These are phyloP conservation scores for Tenthredo amoena DNA, from an alignment of 2,888 invertebrate genomes.

Conservation along the genomic window DNA sequence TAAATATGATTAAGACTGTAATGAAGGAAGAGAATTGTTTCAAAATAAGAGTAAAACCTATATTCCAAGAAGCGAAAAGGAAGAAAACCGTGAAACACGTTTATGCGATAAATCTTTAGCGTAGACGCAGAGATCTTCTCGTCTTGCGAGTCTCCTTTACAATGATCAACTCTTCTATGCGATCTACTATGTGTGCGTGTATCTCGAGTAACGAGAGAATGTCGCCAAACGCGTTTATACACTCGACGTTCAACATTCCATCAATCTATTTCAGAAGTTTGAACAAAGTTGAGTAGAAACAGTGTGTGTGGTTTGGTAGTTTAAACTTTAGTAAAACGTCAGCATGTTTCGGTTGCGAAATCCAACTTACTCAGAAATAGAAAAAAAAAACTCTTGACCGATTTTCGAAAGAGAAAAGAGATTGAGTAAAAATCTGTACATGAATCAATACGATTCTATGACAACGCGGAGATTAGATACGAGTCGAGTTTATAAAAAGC, in stretches of 20 bases:
- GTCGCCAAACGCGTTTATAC: slow-evolving; percentile 45
- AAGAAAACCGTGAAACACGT: not conserved
- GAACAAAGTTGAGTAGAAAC: slow-evolving; percentile 10
- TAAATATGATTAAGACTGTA: not conserved
- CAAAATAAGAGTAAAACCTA: not conserved
- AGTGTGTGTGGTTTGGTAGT: not conserved
- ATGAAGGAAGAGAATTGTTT: too few species aligned
- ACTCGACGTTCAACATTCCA: slow-evolving; percentile 31
- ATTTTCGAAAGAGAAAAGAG: too few species aligned
- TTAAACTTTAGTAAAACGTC: not conserved
- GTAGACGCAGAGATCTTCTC: not conserved
- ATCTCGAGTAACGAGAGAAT: slow-evolving; percentile 31
- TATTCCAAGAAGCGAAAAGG: not conserved
- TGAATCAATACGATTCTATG: not conserved
- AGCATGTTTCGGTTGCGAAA: not conserved
- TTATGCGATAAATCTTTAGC: not conserved
- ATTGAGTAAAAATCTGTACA: not conserved
- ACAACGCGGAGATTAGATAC: slow-evolving; percentile 29
- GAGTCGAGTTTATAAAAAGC: not conserved
- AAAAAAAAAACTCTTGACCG: too few species aligned
- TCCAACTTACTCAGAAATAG: not conserved
- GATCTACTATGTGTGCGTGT: not conserved
- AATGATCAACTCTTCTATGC: slow-evolving; percentile 12
- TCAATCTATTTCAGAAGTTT: slow-evolving; percentile 38
- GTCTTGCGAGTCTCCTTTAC: slow-evolving; percentile 18